phyloP scores from a whole-genome alignment of 2,113 vertebrate genomes.

The Tupaia chinensis region DNA sequence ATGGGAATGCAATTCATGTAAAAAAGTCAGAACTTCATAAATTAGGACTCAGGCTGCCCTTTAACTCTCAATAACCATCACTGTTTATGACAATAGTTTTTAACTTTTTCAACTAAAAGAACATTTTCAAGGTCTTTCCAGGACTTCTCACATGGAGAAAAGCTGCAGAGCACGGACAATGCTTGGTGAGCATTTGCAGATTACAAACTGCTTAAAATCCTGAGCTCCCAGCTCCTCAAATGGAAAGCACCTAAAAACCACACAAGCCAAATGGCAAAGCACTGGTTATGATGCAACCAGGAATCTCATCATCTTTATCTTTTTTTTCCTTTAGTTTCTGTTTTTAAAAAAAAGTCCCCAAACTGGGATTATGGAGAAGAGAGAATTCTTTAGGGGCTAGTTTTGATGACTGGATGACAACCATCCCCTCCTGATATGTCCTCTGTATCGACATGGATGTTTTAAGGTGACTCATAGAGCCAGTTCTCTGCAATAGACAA shows the following conservation, averaged over 20 bases:
- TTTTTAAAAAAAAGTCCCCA: background rate
- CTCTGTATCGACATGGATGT: background rate
- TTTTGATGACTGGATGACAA: background rate
- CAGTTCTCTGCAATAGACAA: background rate
- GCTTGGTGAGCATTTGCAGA: fast-evolving
- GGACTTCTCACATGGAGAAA: background rate
- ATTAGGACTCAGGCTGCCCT: background rate
- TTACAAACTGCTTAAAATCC: fast-evolving
- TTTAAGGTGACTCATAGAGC: background rate
- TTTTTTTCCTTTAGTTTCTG: background rate
- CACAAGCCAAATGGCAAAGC: background rate
- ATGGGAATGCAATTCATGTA: fast-evolving
- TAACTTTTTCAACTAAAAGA: background rate
- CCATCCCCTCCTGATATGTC: background rate
- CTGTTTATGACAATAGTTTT: background rate
- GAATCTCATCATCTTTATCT: no score
- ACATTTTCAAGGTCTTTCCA: fast-evolving
- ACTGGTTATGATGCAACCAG: fast-evolving
- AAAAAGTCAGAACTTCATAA: background rate
- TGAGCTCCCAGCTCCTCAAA: fast-evolving
- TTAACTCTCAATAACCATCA: background rate
- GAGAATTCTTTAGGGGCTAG: background rate
- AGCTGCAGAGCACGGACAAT: fast-evolving
- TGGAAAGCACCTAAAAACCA: fast-evolving
- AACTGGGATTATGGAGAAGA: background rate